Conservation (phyloP, 2,797 vertebrate genomes). For the Naso thynnoides region DNA sequence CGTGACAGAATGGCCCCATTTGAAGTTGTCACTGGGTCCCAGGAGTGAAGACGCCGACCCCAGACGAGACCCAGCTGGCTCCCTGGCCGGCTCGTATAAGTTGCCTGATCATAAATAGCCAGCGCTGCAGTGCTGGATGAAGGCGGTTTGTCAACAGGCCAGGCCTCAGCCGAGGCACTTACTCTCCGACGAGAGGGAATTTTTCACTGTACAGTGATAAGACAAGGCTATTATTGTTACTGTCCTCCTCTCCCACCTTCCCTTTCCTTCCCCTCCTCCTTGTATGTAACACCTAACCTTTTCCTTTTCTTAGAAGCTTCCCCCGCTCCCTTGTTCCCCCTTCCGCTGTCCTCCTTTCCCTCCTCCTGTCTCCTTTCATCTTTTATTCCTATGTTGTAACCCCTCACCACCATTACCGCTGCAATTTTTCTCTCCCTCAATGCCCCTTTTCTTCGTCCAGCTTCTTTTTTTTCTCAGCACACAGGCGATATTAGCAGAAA, state of each 20-base stretch:
- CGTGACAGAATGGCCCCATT: slow-evolving; percentile 54
- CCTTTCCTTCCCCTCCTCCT: slow-evolving; percentile 19
- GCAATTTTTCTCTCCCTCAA: slow-evolving; percentile 8
- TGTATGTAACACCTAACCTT: slow-evolving; percentile 55
- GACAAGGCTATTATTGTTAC: slow-evolving; percentile 83
- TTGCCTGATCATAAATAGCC: slow-evolving; percentile 70
- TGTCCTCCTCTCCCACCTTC: slow-evolving; percentile 58
- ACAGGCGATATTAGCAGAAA: slow-evolving; percentile 51
- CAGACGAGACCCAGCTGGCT: slow-evolving; percentile 58
- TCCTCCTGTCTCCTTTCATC: slow-evolving; percentile 42
- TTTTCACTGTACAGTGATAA: slow-evolving; percentile 77
- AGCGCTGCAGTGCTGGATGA: slow-evolving; percentile 49
- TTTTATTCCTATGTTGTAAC: slow-evolving; percentile 35
- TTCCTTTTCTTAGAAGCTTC: slow-evolving; percentile 36
- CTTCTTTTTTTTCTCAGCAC: slow-evolving; percentile 12
- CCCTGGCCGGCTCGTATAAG: slow-evolving; percentile 31
- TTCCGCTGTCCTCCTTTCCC: slow-evolving; percentile 40
- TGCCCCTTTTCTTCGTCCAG: not conserved
- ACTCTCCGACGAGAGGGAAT: slow-evolving; percentile 72
- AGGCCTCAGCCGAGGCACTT: slow-evolving; percentile 59
- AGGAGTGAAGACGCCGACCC: slow-evolving; percentile 45
- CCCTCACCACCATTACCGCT: slow-evolving; percentile 13
- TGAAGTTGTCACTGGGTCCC: slow-evolving; percentile 55
- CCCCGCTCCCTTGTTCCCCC: slow-evolving; percentile 21
- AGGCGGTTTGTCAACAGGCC: slow-evolving; percentile 76